Base-by-base conservation (phyloP, 2,113 vertebrate genomes). In the Sinosuthora webbiana region DNA sequence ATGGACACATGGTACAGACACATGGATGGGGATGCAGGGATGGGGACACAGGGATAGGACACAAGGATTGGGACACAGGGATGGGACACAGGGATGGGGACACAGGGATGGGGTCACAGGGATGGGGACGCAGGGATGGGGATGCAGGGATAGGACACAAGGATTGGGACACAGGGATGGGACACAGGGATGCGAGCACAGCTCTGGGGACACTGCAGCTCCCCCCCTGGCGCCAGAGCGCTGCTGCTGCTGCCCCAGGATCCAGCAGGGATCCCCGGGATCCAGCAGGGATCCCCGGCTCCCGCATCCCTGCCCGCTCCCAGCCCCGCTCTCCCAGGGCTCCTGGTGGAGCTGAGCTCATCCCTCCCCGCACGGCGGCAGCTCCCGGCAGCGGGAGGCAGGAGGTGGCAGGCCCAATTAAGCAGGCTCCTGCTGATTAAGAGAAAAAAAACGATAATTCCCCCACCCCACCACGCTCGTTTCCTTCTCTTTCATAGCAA, bases 401-500 rank as follows among this genome's bases (percentile, higher is more conserved):
- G 17, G 70, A 71, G 75, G 53, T 22, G 13, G 65, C 62, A 41
- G 64, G 73, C 71, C 90, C 94, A 86, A 95, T 92, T 95, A 96
- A 94, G 31, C 18, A 60, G 78, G n/a, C 55, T 70, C 94, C 95
- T 69, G 65, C 49, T 73, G 74, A 92, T 89, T 57, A 86, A 84
- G 55, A 89, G 73, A n/a, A 70, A 82, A 70, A 82, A 67, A 37
- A 22, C 76, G 60, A 11, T 84, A 77, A 96, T 78, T 75, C 42
- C 55, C 69, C 69, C 73, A 63, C 42, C 84, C 59, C 77, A 74
- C 25, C 68, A 89, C 35, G 4, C 82, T 93, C 37, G 53, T 85
- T 96, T 90, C 83, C 84, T 24, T 30, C 60, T 64, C 73, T 94
- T 96, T 96, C 93, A 74, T 20, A 91, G 84, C 89, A 91, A 94